These are phyloP conservation scores for Sylvietta virens DNA, from an alignment of 2,113 vertebrate species.

Conservation along the genomic window DNA sequence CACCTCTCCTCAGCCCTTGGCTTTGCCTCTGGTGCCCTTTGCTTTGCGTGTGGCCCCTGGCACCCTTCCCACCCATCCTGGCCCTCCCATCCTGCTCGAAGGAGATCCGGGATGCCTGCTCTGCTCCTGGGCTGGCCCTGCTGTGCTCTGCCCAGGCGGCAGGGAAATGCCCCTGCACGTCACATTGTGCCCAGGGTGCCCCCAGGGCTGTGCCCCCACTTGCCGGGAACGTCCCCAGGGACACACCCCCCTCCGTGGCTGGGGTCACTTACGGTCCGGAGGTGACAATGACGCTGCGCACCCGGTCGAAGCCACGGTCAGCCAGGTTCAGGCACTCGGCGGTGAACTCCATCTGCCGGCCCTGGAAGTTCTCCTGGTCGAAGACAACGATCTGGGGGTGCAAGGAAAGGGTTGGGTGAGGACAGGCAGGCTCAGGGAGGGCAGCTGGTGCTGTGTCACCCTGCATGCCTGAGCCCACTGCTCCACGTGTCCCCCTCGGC, in stretches of 20 bases:
- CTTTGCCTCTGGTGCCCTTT: background rate
- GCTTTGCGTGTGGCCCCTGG: background rate
- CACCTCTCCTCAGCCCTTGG: background rate
- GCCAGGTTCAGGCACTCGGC: constrained; percentile 88
- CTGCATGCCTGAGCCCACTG: accelerated
- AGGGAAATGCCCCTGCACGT: background rate
- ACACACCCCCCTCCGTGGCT: accelerated
- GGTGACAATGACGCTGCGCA: constrained; percentile 88
- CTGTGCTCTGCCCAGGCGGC: accelerated
- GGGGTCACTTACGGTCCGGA: constrained; percentile 88
- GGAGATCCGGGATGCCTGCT: accelerated
- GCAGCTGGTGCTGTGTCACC: background rate
- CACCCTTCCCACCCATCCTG: background rate
- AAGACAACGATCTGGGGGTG: constrained; percentile 82
- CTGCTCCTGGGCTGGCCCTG: background rate
- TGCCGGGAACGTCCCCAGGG: background rate
- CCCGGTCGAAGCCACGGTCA: constrained; percentile 85
- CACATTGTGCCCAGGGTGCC: background rate
- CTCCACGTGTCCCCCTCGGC: accelerated
- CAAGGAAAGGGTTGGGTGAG: background rate
- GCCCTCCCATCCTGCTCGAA: accelerated
- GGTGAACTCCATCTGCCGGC: constrained; percentile 85
- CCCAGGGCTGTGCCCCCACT: background rate
- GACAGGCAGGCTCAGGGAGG: background rate
- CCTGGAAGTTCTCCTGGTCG: constrained; percentile 97